These are phyloP conservation scores for Erebia epiphron DNA, from an alignment of 2,888 invertebrate species.

Conservation along the genomic window DNA sequence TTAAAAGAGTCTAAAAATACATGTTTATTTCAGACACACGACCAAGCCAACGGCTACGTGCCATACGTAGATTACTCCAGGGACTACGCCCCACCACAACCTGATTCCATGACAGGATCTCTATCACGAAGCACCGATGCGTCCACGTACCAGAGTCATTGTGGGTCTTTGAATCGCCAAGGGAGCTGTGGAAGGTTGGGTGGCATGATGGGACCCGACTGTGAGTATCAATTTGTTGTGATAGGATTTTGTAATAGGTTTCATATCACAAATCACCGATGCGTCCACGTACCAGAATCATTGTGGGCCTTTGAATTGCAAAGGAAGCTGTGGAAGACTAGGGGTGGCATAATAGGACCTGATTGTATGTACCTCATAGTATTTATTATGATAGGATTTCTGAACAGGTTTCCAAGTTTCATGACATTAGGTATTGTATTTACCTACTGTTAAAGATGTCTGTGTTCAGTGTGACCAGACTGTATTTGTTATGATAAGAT, in stretches of 20 bases:
- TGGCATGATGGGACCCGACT: slow-evolving; percentile 70
- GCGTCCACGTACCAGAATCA: slow-evolving; percentile 62
- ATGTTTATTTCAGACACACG: slow-evolving; percentile 52
- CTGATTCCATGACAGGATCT: slow-evolving; percentile 66
- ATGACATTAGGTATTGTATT: no score
- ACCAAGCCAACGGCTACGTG: slow-evolving; percentile 91
- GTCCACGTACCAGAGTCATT: slow-evolving; percentile 61
- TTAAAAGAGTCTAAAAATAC: neutral
- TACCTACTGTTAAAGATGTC: no score
- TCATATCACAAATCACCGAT: slow-evolving; percentile 67
- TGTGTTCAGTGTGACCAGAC: no score
- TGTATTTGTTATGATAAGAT: slow-evolving; percentile 52
- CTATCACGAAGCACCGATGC: slow-evolving; percentile 67
- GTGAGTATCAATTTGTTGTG: slow-evolving; percentile 49
- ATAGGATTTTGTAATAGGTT: slow-evolving; percentile 62
- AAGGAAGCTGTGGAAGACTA: slow-evolving; percentile 68
- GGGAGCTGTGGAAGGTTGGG: slow-evolving; percentile 64
- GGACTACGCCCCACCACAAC: slow-evolving; percentile 92
- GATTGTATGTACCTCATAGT: slow-evolving; percentile 21
- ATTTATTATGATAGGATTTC: no score
- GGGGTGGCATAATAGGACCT: no score
- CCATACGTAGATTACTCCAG: slow-evolving; percentile 94
- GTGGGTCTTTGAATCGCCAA: slow-evolving; percentile 64
- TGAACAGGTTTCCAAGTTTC: no score
- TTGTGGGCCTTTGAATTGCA: slow-evolving; percentile 64